Base-by-base conservation (phyloP, 2,888 invertebrate species). In the Nematopogon swammerdamellus region DNA sequence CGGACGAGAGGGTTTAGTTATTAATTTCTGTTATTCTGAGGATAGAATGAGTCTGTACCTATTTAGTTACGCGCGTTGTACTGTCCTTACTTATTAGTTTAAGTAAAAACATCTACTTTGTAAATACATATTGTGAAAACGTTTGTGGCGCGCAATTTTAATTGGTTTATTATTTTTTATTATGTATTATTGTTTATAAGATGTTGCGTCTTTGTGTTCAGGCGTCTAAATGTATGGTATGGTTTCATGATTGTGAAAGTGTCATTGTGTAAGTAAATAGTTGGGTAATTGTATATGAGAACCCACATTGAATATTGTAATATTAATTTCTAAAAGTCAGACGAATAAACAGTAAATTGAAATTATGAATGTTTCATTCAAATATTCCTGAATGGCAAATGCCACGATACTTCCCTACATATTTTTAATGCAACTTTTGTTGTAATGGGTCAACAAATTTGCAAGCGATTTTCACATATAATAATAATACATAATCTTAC, bases 301-400 rank as follows among this genome's bases (percentile, higher is more conserved):
- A 61, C 79, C 79, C 79, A 68, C 74, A 76, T 77, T 76, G 74
- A 76, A 76, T 77, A 77, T 75, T 77, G 75, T 79, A 79, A 75
- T 72, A 79, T 79, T 79, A 76, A 76, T 79, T 79, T 77, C 73
- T 69, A 69, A 74, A 75, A 74, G 77, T 77, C 76, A 77, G 73
- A 67, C 76, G 74, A 79, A 77, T 79, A 79, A 79, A 79, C 75
- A 79, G 75, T 77, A 77, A 76, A 76, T 75, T 73, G 74, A 76
- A 72, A 14, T 3, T 14, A 14, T 14, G 47, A 54, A 56, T 56
- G 53, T 36, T 56, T 52, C 57, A 58, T 58, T 58, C 58, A n/a
- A n/a, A n/a, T n/a, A n/a, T n/a, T n/a, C n/a, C n/a, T n/a, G n/a
- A n/a, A n/a, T n/a, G n/a, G n/a, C n/a, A n/a, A n/a, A n/a, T n/a